phyloP scores from a whole-genome alignment of 2,113 vertebrate genomes.

The Pterocles gutturalis region DNA sequence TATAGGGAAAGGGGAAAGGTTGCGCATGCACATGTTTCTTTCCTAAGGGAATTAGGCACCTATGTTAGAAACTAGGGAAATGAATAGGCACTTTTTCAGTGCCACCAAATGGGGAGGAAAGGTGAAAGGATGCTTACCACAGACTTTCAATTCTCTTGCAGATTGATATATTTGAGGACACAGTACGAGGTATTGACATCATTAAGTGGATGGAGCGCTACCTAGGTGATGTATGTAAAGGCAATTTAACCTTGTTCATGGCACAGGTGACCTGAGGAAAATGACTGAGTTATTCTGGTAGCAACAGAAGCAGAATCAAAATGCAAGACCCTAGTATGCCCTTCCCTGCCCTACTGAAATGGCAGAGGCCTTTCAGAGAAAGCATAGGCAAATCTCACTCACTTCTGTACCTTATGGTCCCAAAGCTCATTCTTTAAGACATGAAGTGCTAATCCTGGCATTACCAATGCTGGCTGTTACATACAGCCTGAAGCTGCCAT shows the following conservation, averaged over 20 bases:
- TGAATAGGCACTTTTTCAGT: background rate
- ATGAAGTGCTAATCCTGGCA: background rate
- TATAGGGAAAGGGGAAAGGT: background rate
- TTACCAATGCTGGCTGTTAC: background rate
- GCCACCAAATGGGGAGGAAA: background rate
- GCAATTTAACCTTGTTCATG: constrained; percentile 33
- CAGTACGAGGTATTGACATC: constrained; percentile 88
- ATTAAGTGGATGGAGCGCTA: constrained; percentile 95
- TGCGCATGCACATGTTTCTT: background rate
- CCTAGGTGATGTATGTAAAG: constrained; percentile 90
- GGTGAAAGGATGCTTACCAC: background rate
- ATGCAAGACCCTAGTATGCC: background rate
- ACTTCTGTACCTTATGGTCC: background rate
- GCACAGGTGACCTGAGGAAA: background rate
- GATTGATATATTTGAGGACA: constrained; percentile 94
- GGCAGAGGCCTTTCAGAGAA: background rate
- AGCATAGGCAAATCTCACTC: background rate
- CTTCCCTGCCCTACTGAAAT: background rate
- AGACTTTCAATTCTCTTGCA: constrained; percentile 49
- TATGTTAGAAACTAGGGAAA: background rate
- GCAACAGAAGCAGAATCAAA: constrained; percentile 15
- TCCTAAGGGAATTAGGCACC: background rate
- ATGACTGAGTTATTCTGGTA: background rate
- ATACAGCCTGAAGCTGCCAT: background rate
- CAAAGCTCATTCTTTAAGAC: background rate